Evolutionary conservation across 1,140 invertebrate species (phyloP).

Genomic region (Lordiphosa mommai): DNA sequence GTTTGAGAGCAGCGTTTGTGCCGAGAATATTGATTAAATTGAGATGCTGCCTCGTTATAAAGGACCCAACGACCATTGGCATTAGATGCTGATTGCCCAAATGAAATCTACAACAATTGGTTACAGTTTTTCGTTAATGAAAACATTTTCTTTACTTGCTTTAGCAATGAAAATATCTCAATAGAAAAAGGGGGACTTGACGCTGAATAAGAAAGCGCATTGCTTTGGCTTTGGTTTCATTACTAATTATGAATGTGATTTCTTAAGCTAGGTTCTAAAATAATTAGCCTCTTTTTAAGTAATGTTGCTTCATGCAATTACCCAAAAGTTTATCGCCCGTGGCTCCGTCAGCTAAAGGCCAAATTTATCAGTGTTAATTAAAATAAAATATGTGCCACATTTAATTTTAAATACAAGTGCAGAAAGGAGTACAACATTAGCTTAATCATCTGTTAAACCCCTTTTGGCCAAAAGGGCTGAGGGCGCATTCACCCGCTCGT

Average conservation of each 20-base stretch:
- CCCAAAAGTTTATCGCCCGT: too few relatives aligned
- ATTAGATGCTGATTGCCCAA: constrained; percentile 62
- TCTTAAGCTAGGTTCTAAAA: too few relatives aligned
- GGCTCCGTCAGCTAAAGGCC: too few relatives aligned
- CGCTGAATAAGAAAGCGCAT: too few relatives aligned
- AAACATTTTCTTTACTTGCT: too few relatives aligned
- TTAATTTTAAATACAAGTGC: constrained; percentile 20
- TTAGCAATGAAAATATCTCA: too few relatives aligned
- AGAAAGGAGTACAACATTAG: constrained; percentile 50
- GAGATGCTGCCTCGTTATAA: constrained; percentile 27
- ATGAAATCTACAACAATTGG: constrained; percentile 54
- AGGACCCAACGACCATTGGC: constrained; percentile 24
- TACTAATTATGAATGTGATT: too few relatives aligned
- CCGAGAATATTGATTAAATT: constrained; percentile 72
- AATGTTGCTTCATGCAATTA: too few relatives aligned
- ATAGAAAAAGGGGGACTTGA: too few relatives aligned
- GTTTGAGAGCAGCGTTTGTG: constrained; percentile 41
- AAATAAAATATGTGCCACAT: constrained; percentile 10
- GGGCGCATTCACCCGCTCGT: constrained; percentile 32
- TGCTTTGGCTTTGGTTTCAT: too few relatives aligned
- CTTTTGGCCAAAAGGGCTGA: not conserved
- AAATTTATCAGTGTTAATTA: too few relatives aligned
- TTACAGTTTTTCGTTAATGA: not conserved
- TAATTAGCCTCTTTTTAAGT: too few relatives aligned
- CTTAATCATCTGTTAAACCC: constrained; percentile 59